phyloP scores from a whole-genome alignment of 2,113 vertebrate species.

The Strix aluco region DNA sequence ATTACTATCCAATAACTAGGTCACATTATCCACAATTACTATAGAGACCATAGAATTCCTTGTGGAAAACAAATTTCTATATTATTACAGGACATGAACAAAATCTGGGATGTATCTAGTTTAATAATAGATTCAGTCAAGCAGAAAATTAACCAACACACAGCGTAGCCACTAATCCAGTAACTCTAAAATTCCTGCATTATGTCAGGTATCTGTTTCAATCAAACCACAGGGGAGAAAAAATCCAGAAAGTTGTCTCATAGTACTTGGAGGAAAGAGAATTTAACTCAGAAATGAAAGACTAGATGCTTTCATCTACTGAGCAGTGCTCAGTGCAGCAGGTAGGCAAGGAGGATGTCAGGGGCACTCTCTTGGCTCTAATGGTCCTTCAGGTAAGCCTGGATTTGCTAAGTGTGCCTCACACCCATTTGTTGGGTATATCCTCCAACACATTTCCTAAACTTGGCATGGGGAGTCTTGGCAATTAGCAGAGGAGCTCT shows the following conservation, averaged over 20 bases:
- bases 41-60: background rate
- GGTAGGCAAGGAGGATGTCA: background rate
- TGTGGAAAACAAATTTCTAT: background rate
- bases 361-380: background rate
- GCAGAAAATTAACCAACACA: constrained; percentile 24
- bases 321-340: background rate
- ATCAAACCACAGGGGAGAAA: background rate
- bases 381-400: background rate
- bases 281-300: background rate
- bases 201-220: constrained; percentile 5
- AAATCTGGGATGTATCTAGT: constrained; percentile 6
- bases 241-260: background rate
- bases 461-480: background rate
- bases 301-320: background rate
- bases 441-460: background rate
- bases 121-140: background rate
- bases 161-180: background rate
- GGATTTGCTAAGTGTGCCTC: background rate
- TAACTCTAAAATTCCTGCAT: background rate
- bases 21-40: background rate
- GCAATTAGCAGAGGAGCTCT: background rate
- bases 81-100: background rate
- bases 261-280: background rate
- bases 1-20: constrained; percentile 1
- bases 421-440: background rate